Base-by-base conservation (phyloP, 2,888 invertebrate species). In the Crematogaster levior region DNA sequence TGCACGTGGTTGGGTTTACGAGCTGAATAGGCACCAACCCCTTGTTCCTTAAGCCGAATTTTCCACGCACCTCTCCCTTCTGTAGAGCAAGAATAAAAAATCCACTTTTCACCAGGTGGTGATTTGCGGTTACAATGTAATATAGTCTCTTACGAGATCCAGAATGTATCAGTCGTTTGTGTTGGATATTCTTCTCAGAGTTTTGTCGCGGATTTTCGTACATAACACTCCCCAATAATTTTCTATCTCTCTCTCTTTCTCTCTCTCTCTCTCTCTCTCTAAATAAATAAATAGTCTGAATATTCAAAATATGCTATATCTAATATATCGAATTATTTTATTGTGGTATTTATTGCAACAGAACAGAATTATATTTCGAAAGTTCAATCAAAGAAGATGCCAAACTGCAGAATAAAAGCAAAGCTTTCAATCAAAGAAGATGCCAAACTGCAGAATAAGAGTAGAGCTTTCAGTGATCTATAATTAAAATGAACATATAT, bases 1-100 rank as follows among this genome's bases (percentile, higher is more conserved):
- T 88, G 90, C 89, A 85, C 84, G 83, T 84, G 83, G 86, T 84
- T 84, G 88, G 89, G 87, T 92, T 92, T 92, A 92, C 91, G 92
- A 92, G 84, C 58, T 43, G 79, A 21, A 21, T 73, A 24, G 30
- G 53, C 72, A 51, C 73, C 53, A 40, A 48, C 70, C 65, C 27
- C 75, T 63, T 83, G 63, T 73, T 79, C 74, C 53, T 51, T 9
- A 51, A 81, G 81, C 75, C 53, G 30, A 81, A 72, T 73, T 43
- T 65, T 34, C 40, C 43, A 21, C 56, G 53, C 48, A 24, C 37
- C 51, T 37, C 18, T n/a, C 18, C 37, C 18, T 18, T 34, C 46
- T 34, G 37, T 24, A 56, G 58, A 61, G 51, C 9, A 12, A 10
- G 77, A 77, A 84, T 87, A 87, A 89, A 87, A 87, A 82, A 83